Percentiles rank a stretch among this genome's conserved stretches.
Evolutionary conservation across 2,888 invertebrate genomes (phyloP).

Genomic region (Mimumesa dahlbomi): DNA sequence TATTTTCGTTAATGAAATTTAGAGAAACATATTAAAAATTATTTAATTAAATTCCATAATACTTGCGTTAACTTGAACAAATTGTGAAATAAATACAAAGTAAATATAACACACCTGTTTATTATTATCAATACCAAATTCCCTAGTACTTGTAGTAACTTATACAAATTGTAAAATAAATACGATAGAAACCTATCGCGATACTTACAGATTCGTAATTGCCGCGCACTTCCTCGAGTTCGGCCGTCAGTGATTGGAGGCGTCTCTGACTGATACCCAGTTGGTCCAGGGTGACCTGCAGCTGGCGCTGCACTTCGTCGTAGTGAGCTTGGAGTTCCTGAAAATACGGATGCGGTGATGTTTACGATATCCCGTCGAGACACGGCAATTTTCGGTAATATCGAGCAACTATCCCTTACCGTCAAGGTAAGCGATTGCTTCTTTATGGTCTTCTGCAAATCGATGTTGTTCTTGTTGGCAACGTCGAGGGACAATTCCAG

Average conservation of each 20-base stretch:
- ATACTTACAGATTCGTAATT: constrained; percentile 89
- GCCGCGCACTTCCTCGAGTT: constrained; percentile 97
- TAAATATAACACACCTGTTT: too few species aligned
- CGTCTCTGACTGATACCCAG: constrained; percentile 94
- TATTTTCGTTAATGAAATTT: too few species aligned
- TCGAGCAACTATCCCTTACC: constrained; percentile 78
- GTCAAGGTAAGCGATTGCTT: constrained; percentile 96
- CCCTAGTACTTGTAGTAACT: too few species aligned
- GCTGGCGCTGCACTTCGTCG: constrained; percentile 97
- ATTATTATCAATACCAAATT: too few species aligned
- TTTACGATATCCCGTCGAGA: not conserved
- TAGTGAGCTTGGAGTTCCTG: constrained; percentile 97
- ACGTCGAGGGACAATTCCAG: constrained; percentile 97
- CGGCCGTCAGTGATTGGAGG: constrained; percentile 94
- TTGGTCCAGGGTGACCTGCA: constrained; percentile 97
- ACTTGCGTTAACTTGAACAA: too few species aligned
- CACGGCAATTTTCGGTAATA: not conserved
- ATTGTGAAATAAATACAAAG: too few species aligned
- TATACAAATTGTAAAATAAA: too few species aligned
- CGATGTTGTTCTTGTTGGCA: constrained; percentile 98
- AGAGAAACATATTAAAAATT: too few species aligned
- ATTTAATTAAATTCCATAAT: too few species aligned
- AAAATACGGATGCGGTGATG: constrained; percentile 28
- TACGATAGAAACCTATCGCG: not conserved
- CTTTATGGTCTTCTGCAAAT: constrained; percentile 98